Base-by-base conservation (phyloP, 2,113 vertebrate genomes). In the Trogon surrucura region DNA sequence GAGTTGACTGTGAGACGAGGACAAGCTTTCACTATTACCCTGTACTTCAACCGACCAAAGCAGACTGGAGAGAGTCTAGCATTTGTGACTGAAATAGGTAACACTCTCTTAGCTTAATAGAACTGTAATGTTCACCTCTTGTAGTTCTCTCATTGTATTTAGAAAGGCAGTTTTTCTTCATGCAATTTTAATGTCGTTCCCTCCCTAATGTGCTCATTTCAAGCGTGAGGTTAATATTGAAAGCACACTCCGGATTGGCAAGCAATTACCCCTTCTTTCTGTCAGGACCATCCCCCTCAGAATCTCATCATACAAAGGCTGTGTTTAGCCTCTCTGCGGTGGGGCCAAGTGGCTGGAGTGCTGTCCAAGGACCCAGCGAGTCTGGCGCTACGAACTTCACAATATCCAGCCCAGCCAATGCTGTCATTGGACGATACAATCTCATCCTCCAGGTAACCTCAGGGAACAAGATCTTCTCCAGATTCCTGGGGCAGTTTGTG, bases 361-460 rank as follows among this genome's bases (percentile, higher is more conserved):
- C 97, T 2, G 87, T 60, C 32, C 80, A 96, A n/a, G 95, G 29
- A 18, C 27, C 94, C 38, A 94, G 90, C 0, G 71, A 94, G 2
- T 7, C 91, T 5, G 91, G 62, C 36, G 60, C 30, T 7, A 3
- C 61, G 9, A 97, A 78, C 19, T 79, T 98, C 29, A 74, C 81
- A 12, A 93, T 98, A 17, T 11, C 83, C 88, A 98, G 98, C 85
- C 99, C 99, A 30, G 93, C 98, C 1, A 95, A 98, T 1, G 98
- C 99, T 2, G 86, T 98, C 80, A 98, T 99, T 3, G 99, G 99
- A 58, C 93, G 94, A 5, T 99, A 99, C 96, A 97, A 84, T 9
- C 96, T 99, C 93, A 97, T 61, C 6, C 96, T 98, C 87, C 89
- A 95, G 87, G 56, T 98, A 38, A 96, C 92, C 60, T 97, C 98